A percentile compares a stretch with the other conserved stretches of the same genome.
These are phyloP conservation scores for Cyanistes caeruleus DNA, from an alignment of 2,113 vertebrate genomes.

Conservation along the genomic window DNA sequence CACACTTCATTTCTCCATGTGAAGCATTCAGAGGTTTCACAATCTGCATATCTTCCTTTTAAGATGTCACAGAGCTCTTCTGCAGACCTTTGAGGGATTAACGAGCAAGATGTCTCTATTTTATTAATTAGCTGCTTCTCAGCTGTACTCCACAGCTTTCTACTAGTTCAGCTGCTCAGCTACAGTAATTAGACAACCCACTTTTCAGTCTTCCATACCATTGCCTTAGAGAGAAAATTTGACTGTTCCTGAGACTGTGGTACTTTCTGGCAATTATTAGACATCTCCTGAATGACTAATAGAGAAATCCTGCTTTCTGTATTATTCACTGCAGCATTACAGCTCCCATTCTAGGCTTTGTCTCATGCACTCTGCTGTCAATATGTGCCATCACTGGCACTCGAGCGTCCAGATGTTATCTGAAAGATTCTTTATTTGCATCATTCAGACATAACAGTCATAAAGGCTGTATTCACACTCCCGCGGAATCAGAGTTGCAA, in stretches of 20 bases:
- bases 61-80: slow-evolving; percentile 37
- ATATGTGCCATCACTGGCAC: not conserved
- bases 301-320: not conserved
- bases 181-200: slow-evolving; percentile 33
- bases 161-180: slow-evolving; percentile 23
- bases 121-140: slow-evolving; percentile 55
- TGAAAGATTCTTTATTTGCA: slow-evolving; percentile 31
- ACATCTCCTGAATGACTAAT: slow-evolving; percentile 27
- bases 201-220: slow-evolving; percentile 3
- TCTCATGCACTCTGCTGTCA: not conserved
- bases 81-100: slow-evolving; percentile 41
- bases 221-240: not conserved
- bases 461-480: not conserved
- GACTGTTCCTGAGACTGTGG: not conserved
- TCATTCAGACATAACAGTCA: not conserved
- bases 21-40: slow-evolving; percentile 5
- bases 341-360: not conserved
- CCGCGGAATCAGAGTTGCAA: not conserved
- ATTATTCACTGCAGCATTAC: not conserved
- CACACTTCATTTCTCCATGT: slow-evolving; percentile 18
- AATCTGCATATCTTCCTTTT: slow-evolving; percentile 43
- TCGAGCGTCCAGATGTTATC: not conserved
- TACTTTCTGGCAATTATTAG: slow-evolving; percentile 30
- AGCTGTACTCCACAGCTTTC: not conserved
- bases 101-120: not conserved